A percentile compares a stretch with the other conserved stretches of the same genome.
These are phyloP conservation scores for Melanotaenia maccullochi DNA, from an alignment of 2,797 vertebrate genomes.

Conservation along the genomic window DNA sequence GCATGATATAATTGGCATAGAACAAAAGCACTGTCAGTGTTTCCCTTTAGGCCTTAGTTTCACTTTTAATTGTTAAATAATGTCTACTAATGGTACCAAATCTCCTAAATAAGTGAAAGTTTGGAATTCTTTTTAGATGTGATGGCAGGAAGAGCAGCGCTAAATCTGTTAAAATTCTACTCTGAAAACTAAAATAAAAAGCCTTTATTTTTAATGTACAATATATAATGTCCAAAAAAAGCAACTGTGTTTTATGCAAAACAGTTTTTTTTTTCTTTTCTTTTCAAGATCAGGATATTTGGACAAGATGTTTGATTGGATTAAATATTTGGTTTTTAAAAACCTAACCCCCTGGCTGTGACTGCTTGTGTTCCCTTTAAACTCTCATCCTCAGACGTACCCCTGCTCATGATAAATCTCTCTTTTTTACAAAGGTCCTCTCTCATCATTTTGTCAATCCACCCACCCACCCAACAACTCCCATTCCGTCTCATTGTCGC, in stretches of 20 bases:
- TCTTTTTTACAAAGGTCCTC: conserved; percentile 27
- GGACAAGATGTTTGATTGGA: background rate
- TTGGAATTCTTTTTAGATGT: background rate
- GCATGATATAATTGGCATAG: background rate
- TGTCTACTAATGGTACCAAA: background rate
- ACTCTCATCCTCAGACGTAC: conserved; percentile 8
- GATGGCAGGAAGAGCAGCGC: background rate
- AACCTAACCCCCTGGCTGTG: background rate
- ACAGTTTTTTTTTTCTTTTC: no score
- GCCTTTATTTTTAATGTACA: background rate
- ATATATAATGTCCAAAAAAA: no score
- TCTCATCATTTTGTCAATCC: conserved; percentile 52
- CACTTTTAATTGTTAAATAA: background rate
- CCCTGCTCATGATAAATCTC: conserved; percentile 22
- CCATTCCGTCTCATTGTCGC: conserved; percentile 46
- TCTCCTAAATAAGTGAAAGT: background rate
- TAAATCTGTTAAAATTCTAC: background rate
- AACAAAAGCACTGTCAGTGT: background rate
- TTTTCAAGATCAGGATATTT: background rate
- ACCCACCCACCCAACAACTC: conserved; percentile 51
- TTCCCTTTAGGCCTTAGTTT: background rate
- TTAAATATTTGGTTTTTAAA: background rate
- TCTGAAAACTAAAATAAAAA: background rate
- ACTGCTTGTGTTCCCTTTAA: conserved; percentile 16
- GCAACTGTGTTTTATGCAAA: no score